Evolutionary conservation across 2,797 vertebrate species (phyloP).

Genomic region (Setipinna tenuifilis): DNA sequence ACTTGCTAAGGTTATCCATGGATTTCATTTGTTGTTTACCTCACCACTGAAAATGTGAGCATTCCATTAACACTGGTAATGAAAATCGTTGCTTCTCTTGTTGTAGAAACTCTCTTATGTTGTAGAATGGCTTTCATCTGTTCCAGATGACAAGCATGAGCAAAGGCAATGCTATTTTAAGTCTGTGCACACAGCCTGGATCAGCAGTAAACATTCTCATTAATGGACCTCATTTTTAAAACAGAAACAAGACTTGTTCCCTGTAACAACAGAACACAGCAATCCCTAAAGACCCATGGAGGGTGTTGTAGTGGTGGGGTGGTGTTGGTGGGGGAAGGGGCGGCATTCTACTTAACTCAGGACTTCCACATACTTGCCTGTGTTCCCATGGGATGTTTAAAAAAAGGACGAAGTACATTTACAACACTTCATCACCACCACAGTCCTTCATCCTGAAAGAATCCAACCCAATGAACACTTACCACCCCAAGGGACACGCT

Average conservation of each 20-base stretch:
- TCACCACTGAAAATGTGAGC: neutral
- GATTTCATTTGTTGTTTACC: neutral
- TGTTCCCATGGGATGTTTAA: neutral
- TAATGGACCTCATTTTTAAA: neutral
- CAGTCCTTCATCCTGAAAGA: neutral
- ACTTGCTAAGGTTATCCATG: neutral
- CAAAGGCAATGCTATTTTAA: neutral
- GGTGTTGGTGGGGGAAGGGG: too few species aligned
- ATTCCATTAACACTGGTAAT: conserved; percentile 3
- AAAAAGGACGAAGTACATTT: neutral
- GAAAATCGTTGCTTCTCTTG: neutral
- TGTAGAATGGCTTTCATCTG: neutral
- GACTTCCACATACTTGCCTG: neutral
- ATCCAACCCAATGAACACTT: neutral
- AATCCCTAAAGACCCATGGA: neutral
- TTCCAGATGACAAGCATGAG: neutral
- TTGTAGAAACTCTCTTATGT: neutral
- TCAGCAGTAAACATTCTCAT: neutral
- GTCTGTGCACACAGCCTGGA: neutral
- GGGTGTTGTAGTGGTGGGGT: too few species aligned
- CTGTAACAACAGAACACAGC: neutral
- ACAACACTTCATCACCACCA: neutral
- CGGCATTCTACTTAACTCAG: neutral
- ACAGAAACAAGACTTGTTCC: neutral
- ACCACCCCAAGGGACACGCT: neutral